phyloP scores from a whole-genome alignment of 2,113 vertebrate genomes.

The Glareola pratincola region DNA sequence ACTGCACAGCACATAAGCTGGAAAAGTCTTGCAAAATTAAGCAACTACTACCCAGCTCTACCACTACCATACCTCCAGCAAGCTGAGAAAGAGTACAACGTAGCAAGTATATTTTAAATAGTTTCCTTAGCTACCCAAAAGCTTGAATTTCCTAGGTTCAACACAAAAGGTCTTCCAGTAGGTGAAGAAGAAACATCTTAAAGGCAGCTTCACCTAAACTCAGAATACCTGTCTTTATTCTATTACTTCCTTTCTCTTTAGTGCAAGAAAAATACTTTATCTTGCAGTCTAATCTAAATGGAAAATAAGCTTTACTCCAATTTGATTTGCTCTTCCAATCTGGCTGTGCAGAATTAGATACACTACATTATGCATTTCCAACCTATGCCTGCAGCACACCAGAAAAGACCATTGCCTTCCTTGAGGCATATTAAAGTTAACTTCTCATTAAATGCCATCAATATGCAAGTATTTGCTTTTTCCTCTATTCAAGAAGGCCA shows the following conservation, averaged over 20 bases:
- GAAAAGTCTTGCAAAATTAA: neutral
- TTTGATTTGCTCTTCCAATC: neutral
- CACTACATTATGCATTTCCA: rapidly evolving
- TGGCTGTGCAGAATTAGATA: neutral
- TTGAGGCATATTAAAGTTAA: neutral
- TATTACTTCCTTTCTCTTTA: neutral
- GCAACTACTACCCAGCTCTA: neutral
- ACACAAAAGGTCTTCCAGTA: neutral
- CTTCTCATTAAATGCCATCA: neutral
- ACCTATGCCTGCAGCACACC: neutral
- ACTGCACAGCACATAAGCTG: neutral
- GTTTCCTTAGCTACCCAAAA: neutral
- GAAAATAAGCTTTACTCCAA: neutral
- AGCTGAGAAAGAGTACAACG: neutral
- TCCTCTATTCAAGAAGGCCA: neutral
- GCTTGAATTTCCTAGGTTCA: neutral
- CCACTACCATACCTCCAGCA: neutral
- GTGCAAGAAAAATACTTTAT: neutral
- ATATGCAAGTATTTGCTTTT: neutral
- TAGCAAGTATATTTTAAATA: neutral
- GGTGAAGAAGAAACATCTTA: neutral
- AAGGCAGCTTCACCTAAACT: neutral
- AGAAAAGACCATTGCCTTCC: neutral
- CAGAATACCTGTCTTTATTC: neutral
- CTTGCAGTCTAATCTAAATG: neutral